Evolutionary conservation across 1,140 invertebrate genomes (phyloP).

Genomic region (Ylistrum balloti): DNA sequence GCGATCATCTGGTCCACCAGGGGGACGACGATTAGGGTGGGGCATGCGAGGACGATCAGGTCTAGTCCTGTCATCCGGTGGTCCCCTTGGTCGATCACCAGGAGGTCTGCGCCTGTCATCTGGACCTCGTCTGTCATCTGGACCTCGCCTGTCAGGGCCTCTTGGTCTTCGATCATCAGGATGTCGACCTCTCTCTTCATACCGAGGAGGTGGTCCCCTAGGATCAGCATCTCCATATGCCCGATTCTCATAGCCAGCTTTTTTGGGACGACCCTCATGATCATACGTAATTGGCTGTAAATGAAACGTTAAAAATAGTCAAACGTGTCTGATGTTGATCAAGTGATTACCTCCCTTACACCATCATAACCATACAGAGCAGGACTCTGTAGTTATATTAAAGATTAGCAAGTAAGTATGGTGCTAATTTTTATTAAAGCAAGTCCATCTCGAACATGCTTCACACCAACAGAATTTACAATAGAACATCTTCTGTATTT

Average conservation of each 20-base stretch:
- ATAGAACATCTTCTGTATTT: too few relatives aligned
- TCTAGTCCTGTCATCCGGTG: conserved; percentile 56
- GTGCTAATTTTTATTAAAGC: too few relatives aligned
- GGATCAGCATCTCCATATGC: conserved; percentile 43
- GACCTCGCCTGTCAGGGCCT: not conserved
- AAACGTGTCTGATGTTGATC: too few relatives aligned
- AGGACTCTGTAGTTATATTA: too few relatives aligned
- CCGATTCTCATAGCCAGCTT: conserved; percentile 49
- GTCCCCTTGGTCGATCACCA: conserved; percentile 43
- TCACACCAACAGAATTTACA: too few relatives aligned
- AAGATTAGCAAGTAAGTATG: too few relatives aligned
- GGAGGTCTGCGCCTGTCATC: conserved; percentile 43
- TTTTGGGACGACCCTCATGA: conserved; percentile 53
- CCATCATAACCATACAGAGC: too few relatives aligned
- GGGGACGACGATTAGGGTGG: conserved; percentile 50
- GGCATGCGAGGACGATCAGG: conserved; percentile 54
- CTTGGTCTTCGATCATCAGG: conserved; percentile 24
- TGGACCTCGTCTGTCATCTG: conserved; percentile 58
- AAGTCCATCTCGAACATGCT: too few relatives aligned
- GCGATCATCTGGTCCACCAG: conserved; percentile 56
- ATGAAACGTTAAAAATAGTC: not conserved
- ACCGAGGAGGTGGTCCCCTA: conserved; percentile 61
- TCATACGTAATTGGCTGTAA: conserved; percentile 46
- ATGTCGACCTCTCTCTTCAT: conserved; percentile 52
- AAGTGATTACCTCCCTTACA: too few relatives aligned